Base-by-base conservation (phyloP, 2,113 vertebrate genomes). In the Pterophyllum scalare region DNA sequence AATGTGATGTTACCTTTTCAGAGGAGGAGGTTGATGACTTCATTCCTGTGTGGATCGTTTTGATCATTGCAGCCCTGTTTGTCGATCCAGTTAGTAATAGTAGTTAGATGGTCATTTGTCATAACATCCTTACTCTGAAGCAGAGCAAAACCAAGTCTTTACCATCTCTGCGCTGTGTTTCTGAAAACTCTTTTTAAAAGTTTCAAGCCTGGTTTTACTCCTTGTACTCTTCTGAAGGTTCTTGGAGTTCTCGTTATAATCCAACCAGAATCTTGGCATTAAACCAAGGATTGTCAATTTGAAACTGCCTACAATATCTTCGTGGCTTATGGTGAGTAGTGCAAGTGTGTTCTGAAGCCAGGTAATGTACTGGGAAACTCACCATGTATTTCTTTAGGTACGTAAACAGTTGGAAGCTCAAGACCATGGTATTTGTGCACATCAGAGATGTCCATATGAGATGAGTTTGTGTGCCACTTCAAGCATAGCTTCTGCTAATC, bases 51-150 rank as follows among this genome's bases (percentile, higher is more conserved):
- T 38, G 43, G 35, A 58, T 87, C 78, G 2, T 77, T 77, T 38
- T 20, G 57, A 22, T 87, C 5, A 4, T 77, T 77, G 78, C 81
- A 78, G 24, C 52, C 74, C 22, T 77, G 0, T 0, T n/a, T 54
- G 1, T 64, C 9, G 54, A 88, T 84, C 86, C 86, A 88, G 5
- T 26, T 3, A 10, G 17, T 84, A 11, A 84, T 46, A 0, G 2
- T 78, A 0, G 15, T 38, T 6, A 33, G 0, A 17, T 84, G 4
- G 1, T 12, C 1, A 0, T 40, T 1, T 14, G 58, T 0, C 75
- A 75, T 84, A 31, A 77, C 74, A 31, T 24, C 22, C 22, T 65
- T 83, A 17, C 0, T 26, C 1, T 75, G 26, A 31, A 80, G 59
- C 38, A 20, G 3, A 15, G 38, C n/a, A 12, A 28, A 19, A 84